Percentiles rank a stretch among this genome's conserved stretches.
Evolutionary conservation across 2,113 vertebrate species (phyloP).

Genomic region (Xiphophorus couchianus): DNA sequence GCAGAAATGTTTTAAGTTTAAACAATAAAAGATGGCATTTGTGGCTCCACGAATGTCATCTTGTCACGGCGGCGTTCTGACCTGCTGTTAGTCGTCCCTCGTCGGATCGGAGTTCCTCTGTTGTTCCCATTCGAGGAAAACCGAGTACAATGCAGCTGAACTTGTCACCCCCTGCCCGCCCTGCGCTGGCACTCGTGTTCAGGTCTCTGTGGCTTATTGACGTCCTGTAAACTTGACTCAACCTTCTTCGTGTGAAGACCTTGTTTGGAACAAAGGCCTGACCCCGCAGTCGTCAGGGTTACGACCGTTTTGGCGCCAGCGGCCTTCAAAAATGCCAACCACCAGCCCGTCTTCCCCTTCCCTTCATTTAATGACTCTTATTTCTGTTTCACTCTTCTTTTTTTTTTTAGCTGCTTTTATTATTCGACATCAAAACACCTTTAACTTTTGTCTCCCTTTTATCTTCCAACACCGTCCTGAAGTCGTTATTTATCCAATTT

Average conservation of each 20-base stretch:
- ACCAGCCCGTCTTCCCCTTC: conserved; percentile 25
- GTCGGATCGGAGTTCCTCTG: conserved; percentile 46
- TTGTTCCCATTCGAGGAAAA: conserved; percentile 54
- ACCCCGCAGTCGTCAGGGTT: conserved; percentile 62
- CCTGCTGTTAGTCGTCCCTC: conserved; percentile 38
- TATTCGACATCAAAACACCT: neutral
- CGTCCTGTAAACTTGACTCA: conserved; percentile 71
- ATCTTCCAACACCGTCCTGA: neutral
- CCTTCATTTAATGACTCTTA: conserved; percentile 36
- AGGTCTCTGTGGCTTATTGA: conserved; percentile 68
- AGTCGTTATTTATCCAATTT: neutral
- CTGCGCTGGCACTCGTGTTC: conserved; percentile 43
- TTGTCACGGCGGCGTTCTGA: conserved; percentile 7
- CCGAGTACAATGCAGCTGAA: conserved; percentile 65
- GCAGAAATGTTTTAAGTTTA: too few relatives aligned
- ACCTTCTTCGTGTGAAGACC: conserved; percentile 62
- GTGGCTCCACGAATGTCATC: neutral
- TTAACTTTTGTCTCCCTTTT: neutral
- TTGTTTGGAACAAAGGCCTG: conserved; percentile 70
- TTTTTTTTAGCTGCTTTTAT: neutral
- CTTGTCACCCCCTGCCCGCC: conserved; percentile 49
- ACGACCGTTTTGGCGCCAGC: conserved; percentile 60
- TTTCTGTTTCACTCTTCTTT: neutral
- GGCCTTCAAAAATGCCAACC: conserved; percentile 42
- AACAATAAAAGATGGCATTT: too few relatives aligned